A percentile compares a stretch with the other conserved stretches of the same genome.
Conservation (phyloP, 37 sponge, comb jelly and placozoan genomes). For the Aphrocallistes beatrix region DNA sequence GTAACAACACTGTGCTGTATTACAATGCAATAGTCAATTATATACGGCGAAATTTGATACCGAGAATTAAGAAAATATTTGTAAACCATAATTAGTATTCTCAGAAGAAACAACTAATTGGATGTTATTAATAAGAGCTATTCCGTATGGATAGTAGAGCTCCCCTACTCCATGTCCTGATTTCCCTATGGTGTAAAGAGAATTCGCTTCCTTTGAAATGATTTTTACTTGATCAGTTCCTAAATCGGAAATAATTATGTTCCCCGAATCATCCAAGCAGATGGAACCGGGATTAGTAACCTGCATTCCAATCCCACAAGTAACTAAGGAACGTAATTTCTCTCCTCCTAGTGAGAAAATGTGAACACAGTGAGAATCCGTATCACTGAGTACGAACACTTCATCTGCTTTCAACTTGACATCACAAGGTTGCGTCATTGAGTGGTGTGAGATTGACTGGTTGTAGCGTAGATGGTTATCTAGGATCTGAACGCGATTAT, state of each 20-base stretch:
- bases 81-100: too few species aligned
- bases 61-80: too few species aligned
- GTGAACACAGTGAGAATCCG: not conserved
- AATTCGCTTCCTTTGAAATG: not conserved
- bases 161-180: too few species aligned
- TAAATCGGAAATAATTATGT: not conserved
- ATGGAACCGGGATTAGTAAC: not conserved
- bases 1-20: too few species aligned
- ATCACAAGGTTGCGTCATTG: not conserved
- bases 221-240: not conserved
- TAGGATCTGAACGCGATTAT: not conserved
- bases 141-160: too few species aligned
- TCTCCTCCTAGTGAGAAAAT: not conserved
- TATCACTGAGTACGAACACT: too few species aligned
- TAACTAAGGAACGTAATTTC: not conserved
- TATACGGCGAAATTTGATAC: too few species aligned
- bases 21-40: too few species aligned
- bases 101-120: too few species aligned
- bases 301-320: not conserved
- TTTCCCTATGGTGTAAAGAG: too few species aligned
- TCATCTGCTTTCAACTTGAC: not conserved
- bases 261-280: not conserved
- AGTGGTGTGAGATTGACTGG: not conserved
- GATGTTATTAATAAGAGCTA: too few species aligned
- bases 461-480: not conserved